phyloP scores from a whole-genome alignment of 1,140 invertebrate genomes.

The Maniola jurtina region DNA sequence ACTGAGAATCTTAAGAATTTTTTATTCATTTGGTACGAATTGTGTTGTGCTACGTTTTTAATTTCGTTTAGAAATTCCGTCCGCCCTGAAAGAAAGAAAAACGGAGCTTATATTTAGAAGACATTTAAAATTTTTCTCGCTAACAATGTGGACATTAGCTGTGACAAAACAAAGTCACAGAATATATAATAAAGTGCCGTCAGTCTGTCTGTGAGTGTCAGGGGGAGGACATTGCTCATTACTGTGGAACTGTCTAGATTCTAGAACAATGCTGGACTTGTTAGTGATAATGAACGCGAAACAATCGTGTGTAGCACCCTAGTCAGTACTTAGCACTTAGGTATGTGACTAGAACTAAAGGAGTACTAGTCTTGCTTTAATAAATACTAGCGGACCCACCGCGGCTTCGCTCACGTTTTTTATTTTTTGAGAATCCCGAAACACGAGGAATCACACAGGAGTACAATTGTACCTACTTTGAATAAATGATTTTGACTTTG shows the following conservation, averaged over 20 bases:
- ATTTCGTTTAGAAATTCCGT: too few relatives aligned
- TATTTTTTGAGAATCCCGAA: too few relatives aligned
- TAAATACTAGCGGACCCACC: too few relatives aligned
- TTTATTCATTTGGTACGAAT: too few relatives aligned
- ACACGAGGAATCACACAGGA: too few relatives aligned
- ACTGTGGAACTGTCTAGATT: neutral
- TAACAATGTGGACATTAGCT: constrained; percentile 10
- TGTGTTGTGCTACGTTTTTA: too few relatives aligned
- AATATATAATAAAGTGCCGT: neutral
- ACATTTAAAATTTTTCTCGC: neutral
- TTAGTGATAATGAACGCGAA: constrained; percentile 3
- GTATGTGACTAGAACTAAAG: neutral
- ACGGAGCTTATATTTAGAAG: neutral
- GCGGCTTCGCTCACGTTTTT: too few relatives aligned
- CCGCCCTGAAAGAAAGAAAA: neutral
- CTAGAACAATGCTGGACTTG: neutral
- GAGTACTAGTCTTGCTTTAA: too few relatives aligned
- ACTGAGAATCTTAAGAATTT: too few relatives aligned
- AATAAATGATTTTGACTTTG: too few relatives aligned
- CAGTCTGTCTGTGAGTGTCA: constrained; percentile 7
- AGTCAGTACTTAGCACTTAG: neutral
- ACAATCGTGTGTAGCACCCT: neutral
- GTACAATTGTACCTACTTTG: too few relatives aligned
- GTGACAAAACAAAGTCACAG: neutral
- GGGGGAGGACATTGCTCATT: neutral